Percentiles rank a stretch among this genome's conserved stretches.
phyloP scores from a whole-genome alignment of 1,140 invertebrate species.

The Steinernema feltiae region DNA sequence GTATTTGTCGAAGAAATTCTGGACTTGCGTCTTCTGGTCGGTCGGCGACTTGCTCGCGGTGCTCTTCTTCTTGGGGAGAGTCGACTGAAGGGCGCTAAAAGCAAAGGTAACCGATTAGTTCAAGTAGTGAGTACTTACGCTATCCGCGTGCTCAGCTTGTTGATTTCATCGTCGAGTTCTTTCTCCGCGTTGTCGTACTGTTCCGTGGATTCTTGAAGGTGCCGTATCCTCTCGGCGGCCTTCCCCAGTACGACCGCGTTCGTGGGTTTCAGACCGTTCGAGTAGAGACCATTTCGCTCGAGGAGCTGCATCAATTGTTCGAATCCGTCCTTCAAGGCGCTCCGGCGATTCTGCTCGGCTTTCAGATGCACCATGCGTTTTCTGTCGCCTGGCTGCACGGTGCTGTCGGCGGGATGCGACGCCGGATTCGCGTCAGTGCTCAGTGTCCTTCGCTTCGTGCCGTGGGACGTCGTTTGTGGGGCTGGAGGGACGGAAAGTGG shows the following conservation, averaged over 20 bases:
- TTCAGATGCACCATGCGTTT: constrained; percentile 74
- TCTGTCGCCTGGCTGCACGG: constrained; percentile 52
- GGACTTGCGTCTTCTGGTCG: constrained; percentile 25
- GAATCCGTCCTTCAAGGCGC: constrained; percentile 64
- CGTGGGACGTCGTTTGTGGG: constrained; percentile 2
- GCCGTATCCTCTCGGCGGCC: constrained; percentile 32
- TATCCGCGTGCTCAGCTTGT: constrained; percentile 28
- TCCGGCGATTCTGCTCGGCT: constrained; percentile 91
- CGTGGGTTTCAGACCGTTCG: constrained; percentile 35
- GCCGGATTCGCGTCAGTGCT: background rate
- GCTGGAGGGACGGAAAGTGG: constrained; percentile 7
- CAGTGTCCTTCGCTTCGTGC: background rate
- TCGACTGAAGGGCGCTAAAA: constrained; percentile 15
- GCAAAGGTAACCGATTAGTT: background rate
- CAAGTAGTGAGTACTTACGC: background rate
- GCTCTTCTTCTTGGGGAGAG: constrained; percentile 9
- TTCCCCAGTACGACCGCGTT: constrained; percentile 39
- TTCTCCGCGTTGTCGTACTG: constrained; percentile 15
- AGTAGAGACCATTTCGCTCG: constrained; percentile 35
- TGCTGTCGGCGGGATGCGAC: constrained; percentile 49
- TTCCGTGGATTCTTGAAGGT: constrained; percentile 16
- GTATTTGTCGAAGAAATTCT: constrained; percentile 36
- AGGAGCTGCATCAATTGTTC: constrained; percentile 40
- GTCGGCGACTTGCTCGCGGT: constrained; percentile 17
- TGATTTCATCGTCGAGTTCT: constrained; percentile 26